phyloP scores from a whole-genome alignment of 1,140 invertebrate species.

The Diorhabda sublineata region DNA sequence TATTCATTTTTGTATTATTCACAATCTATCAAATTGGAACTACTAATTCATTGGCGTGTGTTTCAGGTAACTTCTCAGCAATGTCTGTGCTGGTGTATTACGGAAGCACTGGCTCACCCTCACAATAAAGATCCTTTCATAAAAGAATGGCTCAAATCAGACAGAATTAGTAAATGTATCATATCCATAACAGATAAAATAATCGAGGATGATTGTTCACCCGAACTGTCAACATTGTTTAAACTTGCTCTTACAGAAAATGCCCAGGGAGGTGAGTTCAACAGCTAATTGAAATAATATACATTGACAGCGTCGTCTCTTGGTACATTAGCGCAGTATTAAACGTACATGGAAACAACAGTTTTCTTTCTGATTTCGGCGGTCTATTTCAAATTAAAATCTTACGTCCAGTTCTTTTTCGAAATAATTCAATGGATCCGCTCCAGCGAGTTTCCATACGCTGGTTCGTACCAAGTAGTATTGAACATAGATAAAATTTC shows the following conservation, averaged over 20 bases:
- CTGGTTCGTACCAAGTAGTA: too few species aligned
- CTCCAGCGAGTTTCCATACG: too few species aligned
- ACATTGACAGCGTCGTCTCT: too few species aligned
- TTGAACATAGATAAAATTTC: too few species aligned
- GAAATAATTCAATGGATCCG: too few species aligned
- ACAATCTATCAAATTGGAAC: conserved; percentile 1
- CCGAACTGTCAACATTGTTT: conserved; percentile 47
- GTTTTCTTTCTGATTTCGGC: too few species aligned
- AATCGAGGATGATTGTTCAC: conserved; percentile 44
- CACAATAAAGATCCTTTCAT: conserved; percentile 49
- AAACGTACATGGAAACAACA: too few species aligned
- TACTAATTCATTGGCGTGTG: not conserved
- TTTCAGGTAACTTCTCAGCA: conserved; percentile 32
- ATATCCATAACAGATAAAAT: conserved; percentile 45
- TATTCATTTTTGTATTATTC: too few species aligned
- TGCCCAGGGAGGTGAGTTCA: conserved; percentile 32
- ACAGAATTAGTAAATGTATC: conserved; percentile 46
- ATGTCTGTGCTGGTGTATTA: conserved; percentile 45
- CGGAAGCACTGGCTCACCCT: conserved; percentile 49
- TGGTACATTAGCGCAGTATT: too few species aligned
- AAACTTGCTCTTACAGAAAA: conserved; percentile 44
- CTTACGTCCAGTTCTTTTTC: too few species aligned
- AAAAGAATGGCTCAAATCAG: conserved; percentile 51
- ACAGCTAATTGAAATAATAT: not conserved
- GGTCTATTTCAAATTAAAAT: too few species aligned